phyloP scores from a whole-genome alignment of 2,888 invertebrate genomes.

The Tuberolachnus salignus region DNA sequence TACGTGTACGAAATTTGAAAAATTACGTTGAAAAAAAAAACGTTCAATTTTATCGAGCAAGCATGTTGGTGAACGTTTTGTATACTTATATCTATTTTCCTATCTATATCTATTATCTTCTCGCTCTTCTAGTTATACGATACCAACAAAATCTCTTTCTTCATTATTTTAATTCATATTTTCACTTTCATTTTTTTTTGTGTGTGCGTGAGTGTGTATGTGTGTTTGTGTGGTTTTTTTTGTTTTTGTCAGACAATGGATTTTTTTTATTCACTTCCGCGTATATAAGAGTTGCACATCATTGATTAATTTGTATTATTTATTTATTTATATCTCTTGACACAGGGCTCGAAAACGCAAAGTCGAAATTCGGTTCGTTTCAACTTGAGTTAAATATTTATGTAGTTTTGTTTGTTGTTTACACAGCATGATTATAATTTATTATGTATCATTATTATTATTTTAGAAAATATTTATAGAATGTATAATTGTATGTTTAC shows the following conservation, averaged over 20 bases:
- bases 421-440: too few relatives aligned
- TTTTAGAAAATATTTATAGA: neutral
- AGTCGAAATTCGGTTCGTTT: slow-evolving; percentile 59
- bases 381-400: neutral
- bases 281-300: slow-evolving; percentile 29
- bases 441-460: slow-evolving; percentile 1
- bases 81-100: slow-evolving; percentile 1
- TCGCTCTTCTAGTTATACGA: neutral
- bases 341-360: slow-evolving; percentile 60
- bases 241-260: neutral
- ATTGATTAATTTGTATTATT: slow-evolving; percentile 50
- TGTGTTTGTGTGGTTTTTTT: neutral
- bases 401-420: slow-evolving; percentile 35
- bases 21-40: neutral
- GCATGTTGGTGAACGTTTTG: slow-evolving; percentile 2
- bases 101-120: neutral
- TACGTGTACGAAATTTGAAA: too few relatives aligned
- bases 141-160: neutral
- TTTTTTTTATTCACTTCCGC: slow-evolving; percentile 6
- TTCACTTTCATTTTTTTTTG: neutral
- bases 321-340: slow-evolving; percentile 44
- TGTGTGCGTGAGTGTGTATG: too few relatives aligned
- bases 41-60: slow-evolving; percentile 14
- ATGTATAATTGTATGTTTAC: neutral
- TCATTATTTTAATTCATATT: neutral